Conservation (phyloP, 2,797 vertebrate species). For the Sus cebifrons region DNA sequence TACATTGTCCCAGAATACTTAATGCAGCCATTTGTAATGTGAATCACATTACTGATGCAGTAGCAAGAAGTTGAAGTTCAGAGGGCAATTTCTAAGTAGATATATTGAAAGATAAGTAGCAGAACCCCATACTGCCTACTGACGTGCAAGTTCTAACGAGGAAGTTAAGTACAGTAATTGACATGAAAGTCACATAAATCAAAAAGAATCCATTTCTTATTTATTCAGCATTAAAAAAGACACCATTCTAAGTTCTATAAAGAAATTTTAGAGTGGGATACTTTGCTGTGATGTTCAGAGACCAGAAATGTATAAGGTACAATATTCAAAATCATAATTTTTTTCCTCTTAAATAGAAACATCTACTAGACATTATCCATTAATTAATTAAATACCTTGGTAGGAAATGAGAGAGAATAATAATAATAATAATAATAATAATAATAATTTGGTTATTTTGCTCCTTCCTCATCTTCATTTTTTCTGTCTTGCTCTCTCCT, state of each 20-base stretch:
- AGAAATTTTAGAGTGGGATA: conserved; percentile 43
- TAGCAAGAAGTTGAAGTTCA: conserved; percentile 68
- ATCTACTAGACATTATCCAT: neutral
- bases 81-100: conserved; percentile 71
- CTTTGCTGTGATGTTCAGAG: neutral
- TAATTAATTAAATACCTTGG: neutral
- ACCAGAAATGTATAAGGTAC: neutral
- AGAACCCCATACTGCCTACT: neutral
- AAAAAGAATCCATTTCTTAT: conserved; percentile 60
- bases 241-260: neutral
- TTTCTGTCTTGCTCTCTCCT: neutral
- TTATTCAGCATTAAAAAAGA: conserved; percentile 54
- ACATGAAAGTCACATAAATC: conserved; percentile 68
- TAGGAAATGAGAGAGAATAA: neutral
- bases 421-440: too few relatives aligned
- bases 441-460: neutral
- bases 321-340: neutral
- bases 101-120: conserved; percentile 73
- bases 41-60: conserved; percentile 64
- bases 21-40: conserved; percentile 55
- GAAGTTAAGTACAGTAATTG: conserved; percentile 71
- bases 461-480: neutral
- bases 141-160: conserved; percentile 44
- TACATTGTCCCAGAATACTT: conserved; percentile 38
- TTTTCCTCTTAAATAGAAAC: neutral